These are phyloP conservation scores for Remorina albescens DNA, from an alignment of 2,797 vertebrate genomes.

Conservation along the genomic window DNA sequence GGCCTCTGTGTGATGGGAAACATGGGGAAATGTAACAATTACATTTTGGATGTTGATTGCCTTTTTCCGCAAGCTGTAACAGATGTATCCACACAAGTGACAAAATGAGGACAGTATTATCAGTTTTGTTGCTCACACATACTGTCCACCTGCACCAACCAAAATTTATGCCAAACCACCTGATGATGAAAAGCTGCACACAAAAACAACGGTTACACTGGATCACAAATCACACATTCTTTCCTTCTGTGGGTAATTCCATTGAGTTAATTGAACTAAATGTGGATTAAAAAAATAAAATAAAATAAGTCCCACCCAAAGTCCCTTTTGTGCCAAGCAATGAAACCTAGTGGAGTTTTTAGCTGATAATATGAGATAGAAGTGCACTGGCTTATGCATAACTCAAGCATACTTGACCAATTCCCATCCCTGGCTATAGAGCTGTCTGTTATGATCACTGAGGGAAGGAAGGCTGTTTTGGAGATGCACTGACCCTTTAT, in stretches of 20 bases:
- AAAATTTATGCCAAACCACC: constrained; percentile 27
- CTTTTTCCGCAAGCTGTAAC: constrained; percentile 38
- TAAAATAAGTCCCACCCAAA: background rate
- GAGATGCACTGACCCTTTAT: constrained; percentile 60
- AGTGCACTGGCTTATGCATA: constrained; percentile 25
- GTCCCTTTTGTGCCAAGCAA: constrained; percentile 31
- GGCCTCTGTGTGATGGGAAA: constrained; percentile 45
- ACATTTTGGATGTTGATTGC: constrained; percentile 23
- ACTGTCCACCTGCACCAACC: constrained; percentile 6
- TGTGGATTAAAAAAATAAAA: constrained; percentile 28
- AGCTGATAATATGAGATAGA: constrained; percentile 56
- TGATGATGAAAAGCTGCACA: constrained; percentile 45
- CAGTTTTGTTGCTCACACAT: constrained; percentile 12
- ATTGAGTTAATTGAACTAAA: constrained; percentile 53
- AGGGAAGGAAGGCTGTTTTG: constrained; percentile 53
- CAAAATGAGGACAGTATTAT: constrained; percentile 43
- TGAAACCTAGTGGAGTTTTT: constrained; percentile 49
- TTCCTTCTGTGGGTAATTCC: constrained; percentile 49
- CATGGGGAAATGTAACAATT: constrained; percentile 23
- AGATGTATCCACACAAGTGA: constrained; percentile 28
- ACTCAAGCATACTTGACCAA: constrained; percentile 27
- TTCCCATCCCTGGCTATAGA: constrained; percentile 28
- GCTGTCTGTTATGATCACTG: constrained; percentile 47
- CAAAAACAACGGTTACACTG: constrained; percentile 33
- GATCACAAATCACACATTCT: constrained; percentile 43